A percentile compares a stretch with the other conserved stretches of the same genome.
These are phyloP conservation scores for Forbesichthys agassizii DNA, from an alignment of 2,113 vertebrate genomes.

Conservation along the genomic window DNA sequence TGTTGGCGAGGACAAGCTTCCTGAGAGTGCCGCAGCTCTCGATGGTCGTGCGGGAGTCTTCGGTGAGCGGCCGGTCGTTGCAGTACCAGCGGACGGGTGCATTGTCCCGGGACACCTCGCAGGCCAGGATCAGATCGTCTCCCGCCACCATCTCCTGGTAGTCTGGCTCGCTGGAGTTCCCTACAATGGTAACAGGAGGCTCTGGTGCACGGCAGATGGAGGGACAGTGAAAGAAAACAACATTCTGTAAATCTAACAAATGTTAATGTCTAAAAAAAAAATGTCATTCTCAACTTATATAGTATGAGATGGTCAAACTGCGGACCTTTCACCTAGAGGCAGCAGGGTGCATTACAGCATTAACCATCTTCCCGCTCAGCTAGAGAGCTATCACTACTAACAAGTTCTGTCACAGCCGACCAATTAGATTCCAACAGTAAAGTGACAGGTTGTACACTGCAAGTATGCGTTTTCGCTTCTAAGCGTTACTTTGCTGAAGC, in stretches of 20 bases:
- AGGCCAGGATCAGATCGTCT: constrained; percentile 81
- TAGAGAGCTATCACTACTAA: too few relatives aligned
- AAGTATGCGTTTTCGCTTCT: too few relatives aligned
- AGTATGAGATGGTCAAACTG: too few relatives aligned
- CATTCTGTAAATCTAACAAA: not conserved
- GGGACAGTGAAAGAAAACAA: not conserved
- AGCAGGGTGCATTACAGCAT: too few relatives aligned
- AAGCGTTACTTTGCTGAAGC: too few relatives aligned
- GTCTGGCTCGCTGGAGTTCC: constrained; percentile 62
- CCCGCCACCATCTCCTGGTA: constrained; percentile 73
- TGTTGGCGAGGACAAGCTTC: constrained; percentile 71
- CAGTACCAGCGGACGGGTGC: constrained; percentile 72
- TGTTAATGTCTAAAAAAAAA: too few relatives aligned
- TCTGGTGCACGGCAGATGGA: constrained; percentile 63
- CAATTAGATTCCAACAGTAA: too few relatives aligned
- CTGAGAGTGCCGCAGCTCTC: constrained; percentile 72
- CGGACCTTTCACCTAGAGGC: too few relatives aligned
- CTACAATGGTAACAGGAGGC: constrained; percentile 81
- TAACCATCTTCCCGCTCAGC: too few relatives aligned
- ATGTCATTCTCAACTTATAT: too few relatives aligned
- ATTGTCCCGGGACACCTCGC: constrained; percentile 74
- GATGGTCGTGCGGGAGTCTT: constrained; percentile 61
- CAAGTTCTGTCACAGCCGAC: too few relatives aligned
- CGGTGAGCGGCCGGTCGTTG: constrained; percentile 60
- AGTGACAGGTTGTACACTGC: too few relatives aligned